Evolutionary conservation across 2,113 vertebrate species (phyloP).

Genomic region (Callionymus lyra): DNA sequence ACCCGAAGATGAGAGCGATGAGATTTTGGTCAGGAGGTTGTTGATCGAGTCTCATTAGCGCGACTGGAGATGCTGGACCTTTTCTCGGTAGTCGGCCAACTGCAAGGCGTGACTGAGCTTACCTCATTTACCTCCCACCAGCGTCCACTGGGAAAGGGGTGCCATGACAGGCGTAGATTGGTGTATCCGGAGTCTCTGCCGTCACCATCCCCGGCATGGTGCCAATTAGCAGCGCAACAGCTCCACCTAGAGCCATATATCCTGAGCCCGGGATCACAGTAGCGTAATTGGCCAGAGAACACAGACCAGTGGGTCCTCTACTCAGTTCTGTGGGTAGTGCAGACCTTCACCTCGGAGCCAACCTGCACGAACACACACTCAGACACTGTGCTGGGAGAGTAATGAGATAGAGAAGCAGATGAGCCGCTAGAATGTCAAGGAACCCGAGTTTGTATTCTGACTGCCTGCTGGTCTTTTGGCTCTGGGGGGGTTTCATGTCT

Average conservation of each 20-base stretch:
- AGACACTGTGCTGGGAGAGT: slow-evolving; percentile 14
- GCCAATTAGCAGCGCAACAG: slow-evolving; percentile 53
- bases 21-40: slow-evolving; percentile 27
- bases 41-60: slow-evolving; percentile 42
- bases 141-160: slow-evolving; percentile 22
- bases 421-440: slow-evolving; percentile 20
- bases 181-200: slow-evolving; percentile 17
- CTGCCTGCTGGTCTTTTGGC: slow-evolving; percentile 22
- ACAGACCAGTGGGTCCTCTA: slow-evolving; percentile 28
- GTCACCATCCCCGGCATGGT: slow-evolving; percentile 18
- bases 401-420: slow-evolving; percentile 38
- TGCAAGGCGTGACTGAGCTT: slow-evolving; percentile 10
- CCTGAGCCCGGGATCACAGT: slow-evolving; percentile 34
- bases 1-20: no score
- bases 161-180: slow-evolving; percentile 6
- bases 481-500: slow-evolving; percentile 20
- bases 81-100: slow-evolving; percentile 12
- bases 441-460: slow-evolving; percentile 19
- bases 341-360: not conserved
- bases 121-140: slow-evolving; percentile 45
- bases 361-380: slow-evolving; percentile 2
- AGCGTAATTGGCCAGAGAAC: slow-evolving; percentile 50
- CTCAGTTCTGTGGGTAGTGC: slow-evolving; percentile 14
- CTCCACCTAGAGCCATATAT: slow-evolving; percentile 31
- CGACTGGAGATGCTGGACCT: slow-evolving; percentile 13